phyloP scores from a whole-genome alignment of 92 coral and sea anemone genomes.

The Paragorgia papillata region DNA sequence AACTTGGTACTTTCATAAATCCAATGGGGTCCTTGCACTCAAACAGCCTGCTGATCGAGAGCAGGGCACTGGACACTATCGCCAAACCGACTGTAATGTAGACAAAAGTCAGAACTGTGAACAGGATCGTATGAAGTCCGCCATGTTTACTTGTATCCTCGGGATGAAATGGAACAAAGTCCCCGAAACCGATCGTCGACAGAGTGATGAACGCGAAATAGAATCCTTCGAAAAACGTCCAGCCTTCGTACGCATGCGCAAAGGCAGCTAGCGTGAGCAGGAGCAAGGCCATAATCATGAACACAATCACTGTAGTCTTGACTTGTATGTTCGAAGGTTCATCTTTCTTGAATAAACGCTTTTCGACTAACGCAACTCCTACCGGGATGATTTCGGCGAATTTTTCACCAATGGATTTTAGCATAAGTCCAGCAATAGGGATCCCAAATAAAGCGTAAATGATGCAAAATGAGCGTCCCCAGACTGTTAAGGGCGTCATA shows the following conservation, averaged over 20 bases:
- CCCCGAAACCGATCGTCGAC: constrained; percentile 97
- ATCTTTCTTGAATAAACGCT: constrained; percentile 62
- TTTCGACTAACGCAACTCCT: constrained; percentile 72
- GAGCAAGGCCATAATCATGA: constrained; percentile 75
- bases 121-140: constrained; percentile 53
- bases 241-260: constrained; percentile 93
- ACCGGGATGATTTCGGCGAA: constrained; percentile 88
- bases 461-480: constrained; percentile 94
- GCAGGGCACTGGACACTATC: constrained; percentile 98
- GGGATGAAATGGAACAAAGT: constrained; percentile 94
- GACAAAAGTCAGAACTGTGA: constrained; percentile 87
- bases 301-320: constrained; percentile 84
- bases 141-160: constrained; percentile 40
- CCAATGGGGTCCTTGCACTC: constrained; percentile 99
- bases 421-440: constrained; percentile 97
- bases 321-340: constrained; percentile 77
- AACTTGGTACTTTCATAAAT: constrained; percentile 58
- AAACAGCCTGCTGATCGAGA: constrained; percentile 94
- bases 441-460: constrained; percentile 98
- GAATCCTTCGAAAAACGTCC: constrained; percentile 98
- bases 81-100: constrained; percentile 97
- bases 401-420: constrained; percentile 96
- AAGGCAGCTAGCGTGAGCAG: constrained; percentile 75
- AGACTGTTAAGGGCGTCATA: constrained; percentile 94
- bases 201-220: constrained; percentile 95